Percentiles rank a stretch among this genome's conserved stretches.
Evolutionary conservation across 1,140 invertebrate genomes (phyloP).

Genomic region (Euura saliciscinereae): DNA sequence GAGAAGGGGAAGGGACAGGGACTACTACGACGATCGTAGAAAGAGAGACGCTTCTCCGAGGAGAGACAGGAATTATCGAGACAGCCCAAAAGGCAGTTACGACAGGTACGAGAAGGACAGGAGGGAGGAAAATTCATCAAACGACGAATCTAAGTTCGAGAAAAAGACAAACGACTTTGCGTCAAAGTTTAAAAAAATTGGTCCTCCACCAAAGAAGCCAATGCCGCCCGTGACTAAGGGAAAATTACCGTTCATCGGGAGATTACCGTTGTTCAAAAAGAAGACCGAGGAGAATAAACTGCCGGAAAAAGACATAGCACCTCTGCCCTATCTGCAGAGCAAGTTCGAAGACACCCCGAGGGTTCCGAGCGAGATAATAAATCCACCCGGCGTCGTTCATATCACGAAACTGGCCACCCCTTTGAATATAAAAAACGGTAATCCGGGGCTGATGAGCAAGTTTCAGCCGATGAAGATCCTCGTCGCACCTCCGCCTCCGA

Average conservation of each 20-base stretch:
- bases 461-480: conserved; percentile 48
- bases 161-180: conserved; percentile 50
- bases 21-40: conserved; percentile 53
- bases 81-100: conserved; percentile 52
- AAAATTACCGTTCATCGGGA: conserved; percentile 73
- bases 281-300: conserved; percentile 57
- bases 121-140: conserved; percentile 47
- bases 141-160: conserved; percentile 58
- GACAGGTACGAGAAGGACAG: conserved; percentile 51
- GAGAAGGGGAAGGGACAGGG: conserved; percentile 48
- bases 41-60: conserved; percentile 54
- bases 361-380: conserved; percentile 56
- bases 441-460: conserved; percentile 15
- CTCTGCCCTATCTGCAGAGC: conserved; percentile 53
- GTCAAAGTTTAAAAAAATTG: conserved; percentile 42
- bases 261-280: conserved; percentile 73
- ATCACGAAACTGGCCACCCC: conserved; percentile 63
- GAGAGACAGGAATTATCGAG: conserved; percentile 48
- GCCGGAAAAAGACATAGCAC: conserved; percentile 52
- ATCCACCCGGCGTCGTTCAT: conserved; percentile 62
- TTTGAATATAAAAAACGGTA: conserved; percentile 32
- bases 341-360: conserved; percentile 56
- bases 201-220: conserved; percentile 38
- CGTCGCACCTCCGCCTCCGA: conserved; percentile 51
- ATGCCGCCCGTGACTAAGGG: conserved; percentile 45